phyloP scores from a whole-genome alignment of 1,140 invertebrate species.

The Dendrolimus kikuchii region DNA sequence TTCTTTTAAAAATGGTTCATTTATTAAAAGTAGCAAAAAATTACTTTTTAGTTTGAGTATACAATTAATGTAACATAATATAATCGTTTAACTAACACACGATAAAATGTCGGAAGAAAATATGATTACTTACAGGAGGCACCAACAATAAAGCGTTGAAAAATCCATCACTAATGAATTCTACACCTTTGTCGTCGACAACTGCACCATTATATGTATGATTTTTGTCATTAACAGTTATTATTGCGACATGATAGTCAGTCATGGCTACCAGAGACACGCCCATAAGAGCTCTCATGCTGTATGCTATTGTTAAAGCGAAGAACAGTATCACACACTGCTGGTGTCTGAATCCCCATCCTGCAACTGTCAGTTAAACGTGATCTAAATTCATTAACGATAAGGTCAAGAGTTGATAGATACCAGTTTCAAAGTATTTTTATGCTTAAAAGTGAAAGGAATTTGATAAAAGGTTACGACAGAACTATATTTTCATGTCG shows the following conservation, averaged over 20 bases:
- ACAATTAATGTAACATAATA: too few species aligned
- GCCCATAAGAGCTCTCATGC: constrained; percentile 78
- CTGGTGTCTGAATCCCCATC: constrained; percentile 72
- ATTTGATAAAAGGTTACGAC: too few species aligned
- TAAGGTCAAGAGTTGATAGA: too few species aligned
- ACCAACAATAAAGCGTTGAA: constrained; percentile 33
- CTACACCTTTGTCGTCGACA: constrained; percentile 2
- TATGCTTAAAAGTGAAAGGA: too few species aligned
- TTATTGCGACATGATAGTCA: constrained; percentile 1
- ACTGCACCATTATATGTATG: neutral
- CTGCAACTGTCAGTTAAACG: constrained; percentile 21
- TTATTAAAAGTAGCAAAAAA: too few species aligned
- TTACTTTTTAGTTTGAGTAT: too few species aligned
- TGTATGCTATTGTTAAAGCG: constrained; percentile 78
- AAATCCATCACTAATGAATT: constrained; percentile 22
- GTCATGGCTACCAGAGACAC: constrained; percentile 82
- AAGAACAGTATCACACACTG: constrained; percentile 78
- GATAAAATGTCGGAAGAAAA: neutral
- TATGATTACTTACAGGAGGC: constrained; percentile 42
- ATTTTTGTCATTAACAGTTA: neutral
- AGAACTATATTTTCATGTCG: too few species aligned
- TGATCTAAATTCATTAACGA: too few species aligned
- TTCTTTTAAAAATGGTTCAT: too few species aligned
- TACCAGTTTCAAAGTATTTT: too few species aligned
- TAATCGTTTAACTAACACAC: too few species aligned